These are phyloP conservation scores for Pelobates fuscus DNA, from an alignment of 2,113 vertebrate genomes.

Conservation along the genomic window DNA sequence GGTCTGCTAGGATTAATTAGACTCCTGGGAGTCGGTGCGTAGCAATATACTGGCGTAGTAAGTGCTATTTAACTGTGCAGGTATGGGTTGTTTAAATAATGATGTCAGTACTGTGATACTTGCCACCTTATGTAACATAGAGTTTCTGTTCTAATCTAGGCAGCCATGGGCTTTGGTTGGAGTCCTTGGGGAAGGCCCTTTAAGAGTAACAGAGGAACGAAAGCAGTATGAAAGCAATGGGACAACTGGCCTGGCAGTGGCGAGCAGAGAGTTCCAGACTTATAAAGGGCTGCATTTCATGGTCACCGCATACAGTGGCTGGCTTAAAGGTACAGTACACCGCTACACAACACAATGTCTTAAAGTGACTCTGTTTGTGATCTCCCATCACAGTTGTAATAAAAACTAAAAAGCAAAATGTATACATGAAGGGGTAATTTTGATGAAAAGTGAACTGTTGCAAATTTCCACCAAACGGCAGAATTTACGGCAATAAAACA, in stretches of 20 bases:
- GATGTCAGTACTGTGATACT: neutral
- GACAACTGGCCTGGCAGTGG: conserved; percentile 45
- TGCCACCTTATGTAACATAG: neutral
- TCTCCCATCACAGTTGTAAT: no score
- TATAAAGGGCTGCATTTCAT: conserved; percentile 46
- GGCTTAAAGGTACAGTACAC: conserved; percentile 55
- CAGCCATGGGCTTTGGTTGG: conserved; percentile 61
- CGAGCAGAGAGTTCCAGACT: conserved; percentile 55
- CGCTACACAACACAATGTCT: neutral
- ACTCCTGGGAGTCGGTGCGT: no score
- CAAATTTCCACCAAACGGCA: no score
- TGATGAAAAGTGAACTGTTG: no score
- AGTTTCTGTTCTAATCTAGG: conserved; percentile 39
- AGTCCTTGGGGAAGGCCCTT: conserved; percentile 37
- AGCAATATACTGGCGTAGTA: no score
- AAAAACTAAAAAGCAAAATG: no score
- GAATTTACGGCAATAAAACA: no score
- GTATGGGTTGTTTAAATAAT: no score
- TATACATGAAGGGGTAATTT: no score
- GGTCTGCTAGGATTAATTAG: neutral
- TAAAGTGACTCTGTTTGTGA: no score
- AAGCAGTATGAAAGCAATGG: conserved; percentile 41
- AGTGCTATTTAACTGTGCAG: no score
- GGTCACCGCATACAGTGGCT: conserved; percentile 57
- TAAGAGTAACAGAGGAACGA: conserved; percentile 47